Conservation (phyloP, 2,797 vertebrate species). For the Hyperoplus immaculatus region DNA sequence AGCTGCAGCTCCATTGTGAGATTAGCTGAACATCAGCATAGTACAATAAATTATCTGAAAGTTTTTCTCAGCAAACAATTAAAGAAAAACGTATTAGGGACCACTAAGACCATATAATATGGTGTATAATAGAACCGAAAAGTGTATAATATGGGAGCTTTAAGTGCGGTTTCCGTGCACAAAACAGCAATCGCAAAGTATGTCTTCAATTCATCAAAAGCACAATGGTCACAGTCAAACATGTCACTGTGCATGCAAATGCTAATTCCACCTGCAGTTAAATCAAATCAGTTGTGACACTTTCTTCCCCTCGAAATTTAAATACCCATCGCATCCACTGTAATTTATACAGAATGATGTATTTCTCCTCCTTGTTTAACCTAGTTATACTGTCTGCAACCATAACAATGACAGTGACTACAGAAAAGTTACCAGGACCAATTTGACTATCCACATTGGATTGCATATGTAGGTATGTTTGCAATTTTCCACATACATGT, state of each 20-base stretch:
- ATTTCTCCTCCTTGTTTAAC: background rate
- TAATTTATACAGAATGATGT: background rate
- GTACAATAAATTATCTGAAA: too few species aligned
- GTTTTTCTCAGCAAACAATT: too few species aligned
- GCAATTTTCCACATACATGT: conserved; percentile 14
- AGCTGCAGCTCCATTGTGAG: too few species aligned
- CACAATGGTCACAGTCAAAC: conserved; percentile 48
- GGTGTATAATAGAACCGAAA: too few species aligned
- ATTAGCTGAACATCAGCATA: too few species aligned
- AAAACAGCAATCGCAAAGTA: conserved; percentile 52
- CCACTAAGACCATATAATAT: too few species aligned
- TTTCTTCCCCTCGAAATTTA: background rate
- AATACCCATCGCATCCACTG: background rate
- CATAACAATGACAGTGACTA: background rate
- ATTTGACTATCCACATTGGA: background rate
- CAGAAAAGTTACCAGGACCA: background rate
- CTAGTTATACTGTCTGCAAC: background rate
- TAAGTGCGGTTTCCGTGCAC: conserved; percentile 48
- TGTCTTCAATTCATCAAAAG: conserved; percentile 61
- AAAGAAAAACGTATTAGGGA: too few species aligned
- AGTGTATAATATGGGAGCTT: too few species aligned
- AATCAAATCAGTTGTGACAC: conserved; percentile 53
- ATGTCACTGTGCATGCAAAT: conserved; percentile 42
- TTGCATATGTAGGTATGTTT: conserved; percentile 38
- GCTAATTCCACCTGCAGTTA: conserved; percentile 61